These are phyloP conservation scores for Drosophila athabasca DNA, from an alignment of 1,140 invertebrate species.

Conservation along the genomic window DNA sequence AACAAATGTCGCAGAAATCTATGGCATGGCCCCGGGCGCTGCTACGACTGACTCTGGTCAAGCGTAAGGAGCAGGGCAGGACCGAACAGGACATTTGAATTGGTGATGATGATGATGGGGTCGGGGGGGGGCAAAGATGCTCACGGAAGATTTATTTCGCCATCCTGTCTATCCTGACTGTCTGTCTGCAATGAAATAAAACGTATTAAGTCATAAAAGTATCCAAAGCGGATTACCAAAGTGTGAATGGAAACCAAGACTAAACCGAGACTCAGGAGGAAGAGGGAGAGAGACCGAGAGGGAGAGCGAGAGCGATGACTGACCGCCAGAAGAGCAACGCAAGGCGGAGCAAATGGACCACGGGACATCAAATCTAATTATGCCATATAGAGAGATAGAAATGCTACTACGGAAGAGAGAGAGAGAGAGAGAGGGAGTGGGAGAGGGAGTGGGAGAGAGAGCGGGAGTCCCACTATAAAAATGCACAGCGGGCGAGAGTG, in stretches of 20 bases:
- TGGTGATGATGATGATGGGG: constrained; percentile 56
- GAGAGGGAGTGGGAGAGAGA: too few species aligned
- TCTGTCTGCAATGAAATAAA: constrained; percentile 70
- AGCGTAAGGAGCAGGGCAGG: constrained; percentile 49
- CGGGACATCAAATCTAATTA: constrained; percentile 78
- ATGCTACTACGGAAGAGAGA: not conserved
- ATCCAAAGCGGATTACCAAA: constrained; percentile 75
- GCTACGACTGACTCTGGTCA: constrained; percentile 56
- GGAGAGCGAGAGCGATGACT: too few species aligned
- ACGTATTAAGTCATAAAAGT: constrained; percentile 81
- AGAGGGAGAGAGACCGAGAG: too few species aligned
- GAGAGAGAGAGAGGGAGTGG: not conserved
- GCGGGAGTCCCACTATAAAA: constrained; percentile 15
- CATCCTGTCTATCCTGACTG: constrained; percentile 20
- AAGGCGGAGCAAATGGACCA: constrained; percentile 28
- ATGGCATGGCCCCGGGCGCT: constrained; percentile 17
- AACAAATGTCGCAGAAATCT: constrained; percentile 73
- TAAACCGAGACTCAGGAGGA: too few species aligned
- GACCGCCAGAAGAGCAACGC: constrained; percentile 2
- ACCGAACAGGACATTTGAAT: constrained; percentile 65
- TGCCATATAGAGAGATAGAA: constrained; percentile 58
- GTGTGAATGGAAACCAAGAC: constrained; percentile 60
- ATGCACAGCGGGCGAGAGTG: constrained; percentile 46
- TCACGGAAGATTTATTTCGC: constrained; percentile 70
- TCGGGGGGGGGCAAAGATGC: constrained; percentile 7